A percentile compares a stretch with the other conserved stretches of the same genome.
phyloP scores from a whole-genome alignment of 2,888 invertebrate species.

The Hyles lineata region DNA sequence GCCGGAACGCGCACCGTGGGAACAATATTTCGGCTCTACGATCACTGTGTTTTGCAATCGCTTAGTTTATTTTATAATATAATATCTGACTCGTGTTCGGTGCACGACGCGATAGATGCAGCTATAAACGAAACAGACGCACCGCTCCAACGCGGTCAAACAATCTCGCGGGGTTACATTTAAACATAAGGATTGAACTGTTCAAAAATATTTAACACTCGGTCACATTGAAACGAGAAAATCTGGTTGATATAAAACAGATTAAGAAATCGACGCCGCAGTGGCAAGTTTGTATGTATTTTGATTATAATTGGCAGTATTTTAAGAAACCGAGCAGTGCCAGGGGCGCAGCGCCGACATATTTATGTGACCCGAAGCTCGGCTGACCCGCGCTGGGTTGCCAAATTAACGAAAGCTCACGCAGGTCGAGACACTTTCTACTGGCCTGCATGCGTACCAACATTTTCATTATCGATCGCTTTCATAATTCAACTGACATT shows the following conservation, averaged over 20 bases:
- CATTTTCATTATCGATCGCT: conserved; percentile 82
- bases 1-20: conserved; percentile 75
- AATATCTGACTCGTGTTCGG: conserved; percentile 25
- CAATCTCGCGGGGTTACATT: conserved; percentile 23
- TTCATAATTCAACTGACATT: conserved; percentile 83
- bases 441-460: conserved; percentile 71
- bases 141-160: conserved; percentile 6
- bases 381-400: conserved; percentile 74
- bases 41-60: conserved; percentile 75
- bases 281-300: conserved; percentile 65
- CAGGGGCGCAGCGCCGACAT: conserved; percentile 77
- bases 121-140: conserved; percentile 7
- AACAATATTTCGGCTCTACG: conserved; percentile 77
- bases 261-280: conserved; percentile 76
- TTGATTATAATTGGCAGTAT: conserved; percentile 80
- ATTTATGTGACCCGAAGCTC: conserved; percentile 75
- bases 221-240: conserved; percentile 60
- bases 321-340: conserved; percentile 79
- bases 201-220: conserved; percentile 33
- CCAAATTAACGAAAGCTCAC: conserved; percentile 79
- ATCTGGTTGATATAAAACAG: conserved; percentile 62
- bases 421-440: conserved; percentile 82
- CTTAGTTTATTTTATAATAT: conserved; percentile 62
- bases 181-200: conserved; percentile 13
- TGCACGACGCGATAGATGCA: conserved; percentile 24